Conservation (phyloP, 2,797 vertebrate genomes). For the Coregonus ussuriensis region DNA sequence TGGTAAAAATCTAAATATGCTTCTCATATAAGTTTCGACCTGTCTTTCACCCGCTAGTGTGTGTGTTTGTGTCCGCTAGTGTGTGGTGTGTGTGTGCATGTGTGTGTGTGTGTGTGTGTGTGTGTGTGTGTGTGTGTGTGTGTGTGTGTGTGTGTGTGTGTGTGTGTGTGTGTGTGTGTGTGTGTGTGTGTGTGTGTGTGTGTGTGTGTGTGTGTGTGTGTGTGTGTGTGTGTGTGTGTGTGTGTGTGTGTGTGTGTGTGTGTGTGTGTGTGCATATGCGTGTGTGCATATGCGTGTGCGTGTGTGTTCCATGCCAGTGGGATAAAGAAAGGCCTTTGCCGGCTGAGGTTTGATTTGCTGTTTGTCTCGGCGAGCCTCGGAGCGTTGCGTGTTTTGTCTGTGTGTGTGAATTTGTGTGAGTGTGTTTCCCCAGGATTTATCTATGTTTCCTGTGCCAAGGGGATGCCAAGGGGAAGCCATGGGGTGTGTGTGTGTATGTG, state of each 20-base stretch:
- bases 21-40: background rate
- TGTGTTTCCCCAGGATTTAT: background rate
- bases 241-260: slow-evolving; percentile 62
- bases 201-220: slow-evolving; percentile 46
- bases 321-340: slow-evolving; percentile 61
- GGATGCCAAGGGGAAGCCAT: background rate
- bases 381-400: slow-evolving; percentile 26
- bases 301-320: slow-evolving; percentile 57
- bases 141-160: slow-evolving; percentile 56
- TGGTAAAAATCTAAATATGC: background rate
- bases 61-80: slow-evolving; percentile 50
- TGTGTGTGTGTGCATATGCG: slow-evolving; percentile 35
- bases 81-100: slow-evolving; percentile 65
- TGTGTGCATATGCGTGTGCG: slow-evolving; percentile 36
- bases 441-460: background rate
- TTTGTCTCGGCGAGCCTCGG: slow-evolving; percentile 65
- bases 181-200: slow-evolving; percentile 63
- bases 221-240: slow-evolving; percentile 38
- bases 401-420: background rate
- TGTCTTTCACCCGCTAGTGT: slow-evolving; percentile 1
- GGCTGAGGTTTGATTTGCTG: slow-evolving; percentile 64
- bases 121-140: slow-evolving; percentile 53
- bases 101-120: slow-evolving; percentile 64
- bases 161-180: slow-evolving; percentile 39
- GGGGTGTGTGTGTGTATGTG: slow-evolving; percentile 9